Conservation (phyloP, 2,113 vertebrate genomes). For the Nestor notabilis region DNA sequence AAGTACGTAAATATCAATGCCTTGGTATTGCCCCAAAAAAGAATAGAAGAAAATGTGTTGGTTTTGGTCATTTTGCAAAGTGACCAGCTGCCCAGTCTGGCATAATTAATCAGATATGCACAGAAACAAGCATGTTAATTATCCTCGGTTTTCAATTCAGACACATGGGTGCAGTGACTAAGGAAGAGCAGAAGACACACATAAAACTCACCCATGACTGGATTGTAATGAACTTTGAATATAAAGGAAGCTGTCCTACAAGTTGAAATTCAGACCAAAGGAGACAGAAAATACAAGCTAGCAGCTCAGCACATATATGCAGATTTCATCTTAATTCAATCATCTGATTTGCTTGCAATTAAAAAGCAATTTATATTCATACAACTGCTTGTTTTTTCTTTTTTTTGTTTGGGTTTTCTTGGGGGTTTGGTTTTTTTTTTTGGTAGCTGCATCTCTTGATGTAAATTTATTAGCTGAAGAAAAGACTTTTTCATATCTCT, state of each 20-base stretch:
- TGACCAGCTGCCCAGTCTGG: neutral
- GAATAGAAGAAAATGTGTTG: neutral
- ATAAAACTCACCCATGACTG: neutral
- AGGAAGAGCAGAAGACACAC: neutral
- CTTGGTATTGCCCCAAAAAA: neutral
- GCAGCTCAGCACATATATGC: neutral
- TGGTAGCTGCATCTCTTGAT: neutral
- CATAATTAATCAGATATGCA: neutral
- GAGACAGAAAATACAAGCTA: neutral
- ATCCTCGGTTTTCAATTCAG: neutral
- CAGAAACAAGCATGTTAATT: neutral
- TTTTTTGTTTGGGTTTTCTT: neutral
- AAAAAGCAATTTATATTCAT: constrained; percentile 12
- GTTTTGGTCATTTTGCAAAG: neutral
- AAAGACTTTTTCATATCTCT: neutral
- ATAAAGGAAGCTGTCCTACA: neutral
- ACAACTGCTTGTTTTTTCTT: neutral
- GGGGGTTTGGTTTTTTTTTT: neutral
- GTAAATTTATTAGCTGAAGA: neutral
- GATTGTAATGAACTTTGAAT: neutral
- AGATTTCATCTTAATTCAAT: neutral
- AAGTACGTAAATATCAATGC: neutral
- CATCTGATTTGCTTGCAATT: neutral
- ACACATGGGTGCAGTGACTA: neutral
- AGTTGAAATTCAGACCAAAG: constrained; percentile 1